These are phyloP conservation scores for Tolmerus cingulatus DNA, from an alignment of 2,888 invertebrate species.

Conservation along the genomic window DNA sequence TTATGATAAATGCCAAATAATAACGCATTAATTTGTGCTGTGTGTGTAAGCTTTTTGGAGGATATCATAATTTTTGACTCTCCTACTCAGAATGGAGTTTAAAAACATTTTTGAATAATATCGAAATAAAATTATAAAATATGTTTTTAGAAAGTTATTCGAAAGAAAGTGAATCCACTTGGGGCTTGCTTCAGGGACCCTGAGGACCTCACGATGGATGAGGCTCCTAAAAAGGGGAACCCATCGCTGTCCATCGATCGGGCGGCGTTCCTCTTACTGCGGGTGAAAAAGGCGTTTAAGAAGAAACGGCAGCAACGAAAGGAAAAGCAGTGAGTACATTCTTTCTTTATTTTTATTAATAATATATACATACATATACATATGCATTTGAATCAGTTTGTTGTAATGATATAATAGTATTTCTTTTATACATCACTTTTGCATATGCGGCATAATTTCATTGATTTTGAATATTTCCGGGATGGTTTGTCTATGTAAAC, in stretches of 20 bases:
- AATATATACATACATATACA: too few species aligned
- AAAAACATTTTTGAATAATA: neutral
- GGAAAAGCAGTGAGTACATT: constrained; percentile 79
- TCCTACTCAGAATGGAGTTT: neutral
- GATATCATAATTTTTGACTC: neutral
- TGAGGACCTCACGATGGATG: constrained; percentile 53
- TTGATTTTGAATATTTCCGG: neutral
- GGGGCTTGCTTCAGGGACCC: constrained; percentile 51
- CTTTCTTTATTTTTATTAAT: constrained; percentile 17
- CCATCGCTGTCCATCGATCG: constrained; percentile 83
- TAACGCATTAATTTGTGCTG: neutral
- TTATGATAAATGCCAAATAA: neutral
- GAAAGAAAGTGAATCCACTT: constrained; percentile 50
- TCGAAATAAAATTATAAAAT: neutral
- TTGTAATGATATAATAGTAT: neutral
- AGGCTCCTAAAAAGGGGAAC: constrained; percentile 58
- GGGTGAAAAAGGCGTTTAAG: constrained; percentile 89
- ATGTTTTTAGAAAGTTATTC: constrained; percentile 20
- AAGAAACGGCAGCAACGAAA: constrained; percentile 88
- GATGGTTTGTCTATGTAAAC: neutral
- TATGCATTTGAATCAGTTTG: neutral
- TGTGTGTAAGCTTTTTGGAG: neutral
- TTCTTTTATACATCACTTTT: neutral
- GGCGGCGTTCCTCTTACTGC: constrained; percentile 85
- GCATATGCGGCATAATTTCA: neutral